Base-by-base conservation (phyloP, 2,113 vertebrate species). In the Apaloderma vittatum region DNA sequence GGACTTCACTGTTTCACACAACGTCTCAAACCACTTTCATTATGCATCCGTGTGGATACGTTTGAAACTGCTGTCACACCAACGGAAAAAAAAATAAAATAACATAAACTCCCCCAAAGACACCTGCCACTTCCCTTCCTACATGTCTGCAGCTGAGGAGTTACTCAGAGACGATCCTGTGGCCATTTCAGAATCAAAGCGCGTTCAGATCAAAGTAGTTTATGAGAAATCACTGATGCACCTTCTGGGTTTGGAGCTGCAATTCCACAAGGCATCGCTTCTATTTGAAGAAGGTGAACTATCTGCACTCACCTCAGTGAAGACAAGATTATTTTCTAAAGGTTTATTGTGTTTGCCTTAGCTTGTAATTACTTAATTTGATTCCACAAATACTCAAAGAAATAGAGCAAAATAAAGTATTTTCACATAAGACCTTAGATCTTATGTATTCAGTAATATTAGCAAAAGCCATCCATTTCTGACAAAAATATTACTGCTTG, bases 171-270 rank as follows among this genome's bases (percentile, higher is more conserved):
- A 45, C 1, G 51, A 82, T 92, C 93, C 94, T 71, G 77, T 82
- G 90, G 90, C 92, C 92, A 87, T 70, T 91, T 43, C 86, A 82
- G 57, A 82, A 97, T 91, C 96, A 89, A 94, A 95, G 83, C 66
- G 70, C 83, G 82, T 59, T 46, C 85, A 93, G 83, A 95, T 94
- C 93, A 97, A 93, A 96, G 90, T 0, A 11, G 58, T 40, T 83
- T 14, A 51, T 43, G 61, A 70, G 88, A 51, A 92, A 93, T 45
- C 62, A 46, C 80, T 36, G 76, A 29, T 27, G 71, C 55, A 88
- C 55, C 88, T 45, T 16, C 85, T n/a, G 57, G 78, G 63, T 45
- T 89, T 90, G 57, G 75, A 92, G 85, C 3, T 49, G 61, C 68
- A 94, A 34, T 86, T 92, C 90, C 91, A 93, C 62, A 26, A 83